Conservation (phyloP, 2,113 vertebrate species). For the Micromys minutus region DNA sequence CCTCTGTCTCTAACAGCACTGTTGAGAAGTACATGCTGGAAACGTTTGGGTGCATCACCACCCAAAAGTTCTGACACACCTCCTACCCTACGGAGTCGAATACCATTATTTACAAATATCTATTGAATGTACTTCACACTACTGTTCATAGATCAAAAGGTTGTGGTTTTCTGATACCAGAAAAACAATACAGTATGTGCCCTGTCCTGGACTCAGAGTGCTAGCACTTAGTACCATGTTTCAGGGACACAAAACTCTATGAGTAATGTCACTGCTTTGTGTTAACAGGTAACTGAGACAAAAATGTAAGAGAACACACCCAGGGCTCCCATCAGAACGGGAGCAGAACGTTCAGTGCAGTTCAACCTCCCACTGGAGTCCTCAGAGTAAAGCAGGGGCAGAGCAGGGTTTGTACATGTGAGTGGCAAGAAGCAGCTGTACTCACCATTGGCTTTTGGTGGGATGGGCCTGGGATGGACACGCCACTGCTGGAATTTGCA, state of each 20-base stretch:
- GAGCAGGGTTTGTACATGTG: fast-evolving
- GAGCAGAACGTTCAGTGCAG: not conserved
- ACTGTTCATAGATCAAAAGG: not conserved
- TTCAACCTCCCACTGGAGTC: fast-evolving
- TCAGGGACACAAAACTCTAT: not conserved
- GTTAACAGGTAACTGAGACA: fast-evolving
- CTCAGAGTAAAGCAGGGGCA: not conserved
- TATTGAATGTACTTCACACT: not conserved
- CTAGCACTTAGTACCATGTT: not conserved
- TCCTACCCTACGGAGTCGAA: not conserved
- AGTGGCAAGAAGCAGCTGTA: not conserved
- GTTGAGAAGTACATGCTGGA: not conserved
- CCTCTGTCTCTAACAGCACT: not conserved
- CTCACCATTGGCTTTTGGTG: slow-evolving; percentile 98
- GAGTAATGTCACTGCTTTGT: fast-evolving
- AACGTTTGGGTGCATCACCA: not conserved
- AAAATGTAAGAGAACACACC: fast-evolving
- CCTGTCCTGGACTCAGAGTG: not conserved
- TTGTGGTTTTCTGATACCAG: not conserved
- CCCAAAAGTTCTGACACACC: not conserved
- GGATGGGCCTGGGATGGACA: slow-evolving; percentile 95
- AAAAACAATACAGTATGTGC: not conserved
- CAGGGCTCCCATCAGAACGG: not conserved
- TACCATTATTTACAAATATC: not conserved
- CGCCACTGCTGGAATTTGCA: slow-evolving; percentile 91